These are phyloP conservation scores for Balanococcus diminutus DNA, from an alignment of 2,888 invertebrate species.

Conservation along the genomic window DNA sequence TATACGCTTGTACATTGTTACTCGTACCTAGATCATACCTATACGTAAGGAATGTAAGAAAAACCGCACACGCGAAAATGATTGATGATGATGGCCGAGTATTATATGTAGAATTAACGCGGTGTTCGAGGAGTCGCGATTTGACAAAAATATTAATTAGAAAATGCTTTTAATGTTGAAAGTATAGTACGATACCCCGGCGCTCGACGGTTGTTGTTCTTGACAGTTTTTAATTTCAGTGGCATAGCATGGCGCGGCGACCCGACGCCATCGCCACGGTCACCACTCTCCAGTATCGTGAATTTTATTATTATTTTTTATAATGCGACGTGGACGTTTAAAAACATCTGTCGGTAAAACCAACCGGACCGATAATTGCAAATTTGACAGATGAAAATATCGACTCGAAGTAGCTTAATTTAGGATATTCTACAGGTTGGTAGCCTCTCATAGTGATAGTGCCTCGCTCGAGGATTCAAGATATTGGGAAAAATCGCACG, in stretches of 20 bases:
- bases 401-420: background rate
- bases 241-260: no score
- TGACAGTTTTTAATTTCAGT: constrained; percentile 4
- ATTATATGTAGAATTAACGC: background rate
- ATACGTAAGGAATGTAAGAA: background rate
- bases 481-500: background rate
- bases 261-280: background rate
- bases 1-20: background rate
- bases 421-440: background rate
- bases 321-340: no score
- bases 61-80: background rate
- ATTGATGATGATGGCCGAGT: background rate
- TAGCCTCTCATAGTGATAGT: no score
- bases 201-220: background rate
- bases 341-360: background rate
- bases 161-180: background rate
- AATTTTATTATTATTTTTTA: background rate
- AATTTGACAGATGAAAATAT: background rate
- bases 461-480: background rate
- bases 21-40: background rate
- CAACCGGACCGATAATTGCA: background rate
- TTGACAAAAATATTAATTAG: background rate
- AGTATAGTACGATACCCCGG: background rate
- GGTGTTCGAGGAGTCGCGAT: background rate
- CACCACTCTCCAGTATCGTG: background rate